phyloP scores from a whole-genome alignment of 2,113 vertebrate species.

The Epinephelus fuscoguttatus region DNA sequence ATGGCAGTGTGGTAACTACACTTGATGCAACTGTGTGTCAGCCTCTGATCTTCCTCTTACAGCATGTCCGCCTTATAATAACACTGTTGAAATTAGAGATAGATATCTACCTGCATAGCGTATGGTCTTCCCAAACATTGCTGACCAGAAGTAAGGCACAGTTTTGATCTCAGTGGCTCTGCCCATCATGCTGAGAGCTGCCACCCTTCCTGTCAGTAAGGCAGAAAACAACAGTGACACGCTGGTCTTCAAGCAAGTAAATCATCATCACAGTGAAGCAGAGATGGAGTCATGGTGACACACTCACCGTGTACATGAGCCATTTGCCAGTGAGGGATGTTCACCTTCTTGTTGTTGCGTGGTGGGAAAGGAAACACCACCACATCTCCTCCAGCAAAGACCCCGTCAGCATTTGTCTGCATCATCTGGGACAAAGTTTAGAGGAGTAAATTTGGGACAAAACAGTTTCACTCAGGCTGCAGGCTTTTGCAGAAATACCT shows the following conservation, averaged over 20 bases:
- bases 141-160: constrained; percentile 95
- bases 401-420: constrained; percentile 92
- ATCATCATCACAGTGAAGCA: neutral
- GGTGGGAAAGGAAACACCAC: constrained; percentile 91
- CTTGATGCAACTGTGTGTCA: neutral
- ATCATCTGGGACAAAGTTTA: constrained; percentile 87
- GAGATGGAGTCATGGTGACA: neutral
- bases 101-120: constrained; percentile 90
- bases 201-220: constrained; percentile 87
- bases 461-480: neutral
- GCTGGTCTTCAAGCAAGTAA: neutral
- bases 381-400: constrained; percentile 94
- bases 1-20: constrained; percentile 55
- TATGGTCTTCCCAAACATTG: constrained; percentile 97
- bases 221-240: constrained; percentile 9
- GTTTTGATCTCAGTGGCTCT: constrained; percentile 91
- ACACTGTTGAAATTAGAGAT: neutral
- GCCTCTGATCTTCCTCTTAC: neutral
- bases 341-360: constrained; percentile 96
- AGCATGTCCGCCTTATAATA: neutral
- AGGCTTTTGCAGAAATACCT: constrained; percentile 82
- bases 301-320: constrained; percentile 94
- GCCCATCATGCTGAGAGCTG: constrained; percentile 95
- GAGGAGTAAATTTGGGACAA: neutral
- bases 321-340: constrained; percentile 99